Percentiles rank a stretch among this genome's conserved stretches.
Evolutionary conservation across 2,113 vertebrate genomes (phyloP).

Genomic region (Clarias gariepinus): DNA sequence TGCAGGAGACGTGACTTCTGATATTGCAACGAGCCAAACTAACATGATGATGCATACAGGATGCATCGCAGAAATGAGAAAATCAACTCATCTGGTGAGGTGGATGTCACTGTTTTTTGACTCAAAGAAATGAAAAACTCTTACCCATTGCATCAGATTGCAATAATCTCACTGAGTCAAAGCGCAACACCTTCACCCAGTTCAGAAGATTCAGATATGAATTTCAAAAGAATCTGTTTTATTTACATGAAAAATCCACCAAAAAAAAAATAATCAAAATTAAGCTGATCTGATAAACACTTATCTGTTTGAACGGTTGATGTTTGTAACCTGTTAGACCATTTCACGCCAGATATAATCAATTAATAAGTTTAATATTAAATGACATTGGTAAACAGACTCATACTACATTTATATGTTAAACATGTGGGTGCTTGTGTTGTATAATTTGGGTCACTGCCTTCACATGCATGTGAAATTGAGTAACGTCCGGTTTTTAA

Average conservation of each 20-base stretch:
- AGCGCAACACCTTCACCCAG: background rate
- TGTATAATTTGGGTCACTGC: no score
- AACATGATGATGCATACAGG: background rate
- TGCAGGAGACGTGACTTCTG: background rate
- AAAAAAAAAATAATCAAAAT: no score
- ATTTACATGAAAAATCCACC: no score
- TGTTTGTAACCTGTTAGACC: no score
- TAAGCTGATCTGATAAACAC: no score
- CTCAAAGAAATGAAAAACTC: background rate
- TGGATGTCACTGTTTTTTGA: background rate
- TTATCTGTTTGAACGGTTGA: no score
- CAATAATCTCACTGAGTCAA: background rate
- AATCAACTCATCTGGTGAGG: background rate
- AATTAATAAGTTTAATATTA: background rate
- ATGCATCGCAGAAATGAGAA: background rate
- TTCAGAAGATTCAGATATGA: background rate
- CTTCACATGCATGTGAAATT: no score
- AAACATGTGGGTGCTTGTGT: background rate
- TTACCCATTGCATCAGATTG: background rate
- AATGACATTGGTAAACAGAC: background rate
- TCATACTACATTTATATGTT: no score
- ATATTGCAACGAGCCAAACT: background rate
- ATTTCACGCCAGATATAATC: no score
- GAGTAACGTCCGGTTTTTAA: no score
- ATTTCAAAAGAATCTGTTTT: background rate